Percentiles rank a stretch among this genome's conserved stretches.
phyloP scores from a whole-genome alignment of 2,113 vertebrate genomes.

The Entomyzon cyanotis region DNA sequence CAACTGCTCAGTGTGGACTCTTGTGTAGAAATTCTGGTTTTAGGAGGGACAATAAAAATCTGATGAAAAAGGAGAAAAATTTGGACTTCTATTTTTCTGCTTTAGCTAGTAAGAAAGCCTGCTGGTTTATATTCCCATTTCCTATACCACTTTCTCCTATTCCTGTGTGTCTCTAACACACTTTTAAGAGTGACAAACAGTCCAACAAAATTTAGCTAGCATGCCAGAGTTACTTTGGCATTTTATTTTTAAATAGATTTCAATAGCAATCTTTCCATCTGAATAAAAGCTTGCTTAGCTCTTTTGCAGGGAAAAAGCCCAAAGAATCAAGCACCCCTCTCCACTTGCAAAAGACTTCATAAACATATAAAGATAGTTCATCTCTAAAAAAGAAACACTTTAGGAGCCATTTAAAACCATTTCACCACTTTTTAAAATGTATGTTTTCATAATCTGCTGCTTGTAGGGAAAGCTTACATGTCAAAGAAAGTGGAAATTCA shows the following conservation, averaged over 20 bases:
- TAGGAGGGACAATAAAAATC: neutral
- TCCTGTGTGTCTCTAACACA: neutral
- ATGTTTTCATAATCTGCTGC: neutral
- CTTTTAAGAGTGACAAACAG: neutral
- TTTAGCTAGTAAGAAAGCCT: neutral
- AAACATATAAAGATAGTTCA: neutral
- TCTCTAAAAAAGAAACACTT: neutral
- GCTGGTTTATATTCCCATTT: neutral
- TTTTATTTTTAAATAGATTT: constrained; percentile 20
- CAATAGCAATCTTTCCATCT: neutral
- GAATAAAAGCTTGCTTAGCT: constrained; percentile 1
- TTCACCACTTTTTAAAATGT: neutral
- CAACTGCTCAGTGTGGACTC: neutral
- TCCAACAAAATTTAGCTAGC: neutral
- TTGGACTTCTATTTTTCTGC: accelerated
- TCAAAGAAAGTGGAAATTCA: neutral
- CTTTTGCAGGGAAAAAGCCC: neutral
- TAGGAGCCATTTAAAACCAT: neutral
- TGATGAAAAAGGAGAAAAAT: neutral
- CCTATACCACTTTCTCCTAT: neutral
- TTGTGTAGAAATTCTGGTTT: neutral
- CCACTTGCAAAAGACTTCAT: neutral
- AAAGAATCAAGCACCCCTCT: neutral
- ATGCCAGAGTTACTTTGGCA: neutral
- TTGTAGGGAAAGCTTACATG: neutral